Evolutionary conservation across 2,113 vertebrate genomes (phyloP).

Genomic region (Rhynchopsitta pachyrhyncha): DNA sequence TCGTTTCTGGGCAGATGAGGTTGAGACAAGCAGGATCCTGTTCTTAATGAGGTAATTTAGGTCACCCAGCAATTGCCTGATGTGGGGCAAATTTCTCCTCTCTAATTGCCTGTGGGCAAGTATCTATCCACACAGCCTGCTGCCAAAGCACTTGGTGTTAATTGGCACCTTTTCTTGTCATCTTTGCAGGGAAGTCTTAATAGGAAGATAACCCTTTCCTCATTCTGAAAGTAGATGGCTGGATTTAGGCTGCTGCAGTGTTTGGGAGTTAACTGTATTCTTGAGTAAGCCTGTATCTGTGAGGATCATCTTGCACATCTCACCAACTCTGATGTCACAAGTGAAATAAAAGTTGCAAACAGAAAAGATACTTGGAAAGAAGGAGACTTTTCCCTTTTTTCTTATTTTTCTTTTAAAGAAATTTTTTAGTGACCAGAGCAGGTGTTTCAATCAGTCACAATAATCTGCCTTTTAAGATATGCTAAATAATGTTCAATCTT

Average conservation of each 20-base stretch:
- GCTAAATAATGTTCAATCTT: not conserved
- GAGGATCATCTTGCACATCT: not conserved
- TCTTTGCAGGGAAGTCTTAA: not conserved
- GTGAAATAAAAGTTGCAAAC: not conserved
- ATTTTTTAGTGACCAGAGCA: not conserved
- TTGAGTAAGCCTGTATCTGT: not conserved
- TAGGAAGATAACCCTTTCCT: not conserved
- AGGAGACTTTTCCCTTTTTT: not conserved
- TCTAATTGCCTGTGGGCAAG: not conserved
- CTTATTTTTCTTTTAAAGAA: not conserved
- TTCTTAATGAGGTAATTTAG: conserved; percentile 58
- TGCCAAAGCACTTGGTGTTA: not conserved
- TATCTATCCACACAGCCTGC: not conserved
- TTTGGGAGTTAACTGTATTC: not conserved
- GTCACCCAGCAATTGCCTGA: conserved; percentile 31
- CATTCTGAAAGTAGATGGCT: not conserved
- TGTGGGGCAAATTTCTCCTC: conserved; percentile 2
- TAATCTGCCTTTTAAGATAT: not conserved
- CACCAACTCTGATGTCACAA: not conserved
- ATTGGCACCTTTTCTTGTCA: not conserved
- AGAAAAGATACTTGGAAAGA: not conserved
- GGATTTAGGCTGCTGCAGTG: not conserved
- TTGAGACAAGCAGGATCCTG: conserved; percentile 52
- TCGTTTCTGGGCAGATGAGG: conserved; percentile 24
- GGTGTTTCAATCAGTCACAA: not conserved